Percentiles rank a stretch among this genome's conserved stretches.
Evolutionary conservation across 2,797 vertebrate genomes (phyloP).

Genomic region (Thunnus albacares): DNA sequence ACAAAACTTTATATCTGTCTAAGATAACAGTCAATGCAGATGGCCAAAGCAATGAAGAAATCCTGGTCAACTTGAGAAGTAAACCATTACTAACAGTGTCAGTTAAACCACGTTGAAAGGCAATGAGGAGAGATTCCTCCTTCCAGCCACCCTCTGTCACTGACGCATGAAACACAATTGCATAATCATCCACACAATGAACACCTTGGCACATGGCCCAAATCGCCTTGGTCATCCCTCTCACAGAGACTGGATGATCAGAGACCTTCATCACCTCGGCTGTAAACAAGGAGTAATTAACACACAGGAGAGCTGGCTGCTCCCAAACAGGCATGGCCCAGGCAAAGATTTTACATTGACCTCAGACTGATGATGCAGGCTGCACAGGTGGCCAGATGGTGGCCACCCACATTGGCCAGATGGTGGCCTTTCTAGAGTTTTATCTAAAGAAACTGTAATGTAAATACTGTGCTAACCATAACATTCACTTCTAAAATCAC

Average conservation of each 20-base stretch:
- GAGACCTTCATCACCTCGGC: slow-evolving; percentile 43
- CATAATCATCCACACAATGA: slow-evolving; percentile 4
- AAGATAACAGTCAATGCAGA: neutral
- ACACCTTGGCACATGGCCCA: slow-evolving; percentile 39
- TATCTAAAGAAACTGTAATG: slow-evolving; percentile 12
- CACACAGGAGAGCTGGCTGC: slow-evolving; percentile 40
- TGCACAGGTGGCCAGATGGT: slow-evolving; percentile 44
- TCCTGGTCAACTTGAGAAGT: neutral
- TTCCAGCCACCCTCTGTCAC: neutral
- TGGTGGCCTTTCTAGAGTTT: slow-evolving; percentile 35
- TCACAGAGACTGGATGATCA: slow-evolving; percentile 19
- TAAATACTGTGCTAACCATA: slow-evolving; percentile 16
- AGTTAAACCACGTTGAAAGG: neutral
- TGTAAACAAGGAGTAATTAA: slow-evolving; percentile 67
- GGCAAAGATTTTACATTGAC: slow-evolving; percentile 37
- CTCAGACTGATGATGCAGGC: slow-evolving; percentile 30
- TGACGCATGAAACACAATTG: slow-evolving; percentile 32
- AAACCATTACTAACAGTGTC: neutral
- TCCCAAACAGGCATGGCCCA: slow-evolving; percentile 3
- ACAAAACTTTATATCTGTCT: neutral
- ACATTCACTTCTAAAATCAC: neutral
- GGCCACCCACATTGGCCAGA: slow-evolving; percentile 34
- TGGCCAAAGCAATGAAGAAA: neutral
- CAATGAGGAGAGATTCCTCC: neutral
- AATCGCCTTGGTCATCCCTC: slow-evolving; percentile 25